Evolutionary conservation across 2,888 invertebrate species (phyloP).

Genomic region (Polyploca ridens): DNA sequence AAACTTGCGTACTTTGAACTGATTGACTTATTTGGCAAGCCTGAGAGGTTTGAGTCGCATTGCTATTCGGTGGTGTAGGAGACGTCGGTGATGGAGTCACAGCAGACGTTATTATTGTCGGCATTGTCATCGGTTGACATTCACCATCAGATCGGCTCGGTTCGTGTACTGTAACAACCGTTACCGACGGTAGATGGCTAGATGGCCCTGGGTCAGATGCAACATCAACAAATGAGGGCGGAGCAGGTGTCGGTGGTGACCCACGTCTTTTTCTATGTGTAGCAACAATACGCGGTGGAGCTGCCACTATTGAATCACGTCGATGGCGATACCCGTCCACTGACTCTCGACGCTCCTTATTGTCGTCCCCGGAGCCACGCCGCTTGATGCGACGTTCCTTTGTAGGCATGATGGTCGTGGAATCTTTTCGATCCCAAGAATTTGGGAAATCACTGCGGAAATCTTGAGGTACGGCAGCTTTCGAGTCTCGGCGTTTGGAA

Average conservation of each 20-base stretch:
- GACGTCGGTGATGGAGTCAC: slow-evolving; percentile 93
- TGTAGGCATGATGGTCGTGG: slow-evolving; percentile 81
- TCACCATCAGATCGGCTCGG: slow-evolving; percentile 85
- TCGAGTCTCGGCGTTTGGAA: slow-evolving; percentile 90
- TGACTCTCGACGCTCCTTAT: slow-evolving; percentile 85
- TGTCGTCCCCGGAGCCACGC: slow-evolving; percentile 87
- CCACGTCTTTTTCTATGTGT: slow-evolving; percentile 84
- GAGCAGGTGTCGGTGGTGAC: slow-evolving; percentile 72
- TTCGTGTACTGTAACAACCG: slow-evolving; percentile 75
- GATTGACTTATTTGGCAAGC: slow-evolving; percentile 55
- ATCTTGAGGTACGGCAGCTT: slow-evolving; percentile 85
- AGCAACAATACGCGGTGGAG: slow-evolving; percentile 86
- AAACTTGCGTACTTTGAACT: slow-evolving; percentile 56
- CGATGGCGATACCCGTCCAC: slow-evolving; percentile 88
- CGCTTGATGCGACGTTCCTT: slow-evolving; percentile 77
- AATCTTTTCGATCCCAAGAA: slow-evolving; percentile 88
- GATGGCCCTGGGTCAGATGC: slow-evolving; percentile 88
- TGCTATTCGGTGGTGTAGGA: slow-evolving; percentile 82
- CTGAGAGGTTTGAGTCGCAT: slow-evolving; percentile 57
- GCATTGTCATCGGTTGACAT: slow-evolving; percentile 86
- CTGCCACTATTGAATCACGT: slow-evolving; percentile 87
- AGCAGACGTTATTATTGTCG: slow-evolving; percentile 92
- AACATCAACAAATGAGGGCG: slow-evolving; percentile 82
- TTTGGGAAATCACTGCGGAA: slow-evolving; percentile 89
- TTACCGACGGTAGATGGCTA: slow-evolving; percentile 72